Base-by-base conservation (phyloP, 2,113 vertebrate genomes). In the Cephalopholis sonnerati region DNA sequence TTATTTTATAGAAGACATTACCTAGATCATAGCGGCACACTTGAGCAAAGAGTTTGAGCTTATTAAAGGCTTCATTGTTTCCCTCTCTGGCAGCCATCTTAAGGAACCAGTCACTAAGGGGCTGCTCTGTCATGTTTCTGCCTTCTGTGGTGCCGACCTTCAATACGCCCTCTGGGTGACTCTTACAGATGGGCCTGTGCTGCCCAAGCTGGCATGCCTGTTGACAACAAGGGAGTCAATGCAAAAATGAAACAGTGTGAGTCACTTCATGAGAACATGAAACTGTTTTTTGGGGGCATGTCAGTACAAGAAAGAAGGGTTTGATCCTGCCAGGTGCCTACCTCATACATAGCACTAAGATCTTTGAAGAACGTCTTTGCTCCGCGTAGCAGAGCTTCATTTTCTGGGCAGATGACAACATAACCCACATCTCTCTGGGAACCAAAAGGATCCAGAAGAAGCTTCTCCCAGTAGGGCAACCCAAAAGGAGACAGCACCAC, bases 401-500 rank as follows among this genome's bases (percentile, higher is more conserved):
- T 99, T 91, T 99, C 98, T 6, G 98, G 98, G 93, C 98, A 99
- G 79, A 99, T 94, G 93, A 99, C 97, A 17, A 99, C 96, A 48
- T 99, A 99, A 27, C 97, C 98, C 18, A 99, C 96, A 68, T 99
- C 98, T 87, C 98, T 95, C 89, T 99, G 98, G 74, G 98, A 98
- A 87, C 98, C 98, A 4, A 98, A 99, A 5, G 98, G 98, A 89
- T 99, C 98, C 91, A 99, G 91, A 91, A 98, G 97, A 93, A 99
- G 96, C 94, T 98, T 97, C 95, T 99, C 98, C 98, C 98, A 99
- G 24, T 99, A 99, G 10, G 98, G 98, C 92, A 99, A 92, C 4
- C 97, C 98, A 86, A 99, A 99, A 1, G 98, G 98, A 86, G 98
- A 99, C 93, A 99, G 97, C 95, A 99, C 98, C 96, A 99, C 96